phyloP scores from a whole-genome alignment of 2,113 vertebrate genomes.

The human (Homo sapiens) region DNA sequence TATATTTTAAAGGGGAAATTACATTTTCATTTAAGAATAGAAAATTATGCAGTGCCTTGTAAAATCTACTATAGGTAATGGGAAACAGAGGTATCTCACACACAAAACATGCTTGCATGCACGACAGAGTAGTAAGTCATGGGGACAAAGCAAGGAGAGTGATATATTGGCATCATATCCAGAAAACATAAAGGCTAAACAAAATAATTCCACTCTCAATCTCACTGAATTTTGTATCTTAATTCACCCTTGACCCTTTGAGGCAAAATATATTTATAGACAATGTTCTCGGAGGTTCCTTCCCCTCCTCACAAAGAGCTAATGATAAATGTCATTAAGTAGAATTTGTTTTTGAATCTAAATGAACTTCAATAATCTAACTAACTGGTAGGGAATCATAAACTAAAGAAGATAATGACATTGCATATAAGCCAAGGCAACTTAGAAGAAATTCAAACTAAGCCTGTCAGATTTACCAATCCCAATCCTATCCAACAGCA shows the following conservation, averaged over 20 bases:
- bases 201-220: slow-evolving; percentile 73
- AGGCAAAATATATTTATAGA: slow-evolving; percentile 81
- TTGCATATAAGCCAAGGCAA: slow-evolving; percentile 52
- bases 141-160: slow-evolving; percentile 66
- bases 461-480: slow-evolving; percentile 64
- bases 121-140: slow-evolving; percentile 38
- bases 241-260: slow-evolving; percentile 66
- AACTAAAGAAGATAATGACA: slow-evolving; percentile 56
- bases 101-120: background rate
- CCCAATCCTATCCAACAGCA: background rate
- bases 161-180: slow-evolving; percentile 50
- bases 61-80: slow-evolving; percentile 72
- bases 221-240: slow-evolving; percentile 68
- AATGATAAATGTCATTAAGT: slow-evolving; percentile 82
- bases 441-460: slow-evolving; percentile 76
- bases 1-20: slow-evolving; percentile 71
- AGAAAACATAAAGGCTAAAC: slow-evolving; percentile 71
- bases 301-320: slow-evolving; percentile 56
- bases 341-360: slow-evolving; percentile 76
- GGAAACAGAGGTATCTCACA: slow-evolving; percentile 65
- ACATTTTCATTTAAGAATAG: slow-evolving; percentile 76
- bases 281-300: slow-evolving; percentile 69
- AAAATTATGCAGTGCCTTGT: slow-evolving; percentile 73
- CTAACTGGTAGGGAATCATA: slow-evolving; percentile 48
- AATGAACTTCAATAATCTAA: slow-evolving; percentile 69